Evolutionary conservation across 2,113 vertebrate species (phyloP).

Genomic region (Thryonomys swinderianus): DNA sequence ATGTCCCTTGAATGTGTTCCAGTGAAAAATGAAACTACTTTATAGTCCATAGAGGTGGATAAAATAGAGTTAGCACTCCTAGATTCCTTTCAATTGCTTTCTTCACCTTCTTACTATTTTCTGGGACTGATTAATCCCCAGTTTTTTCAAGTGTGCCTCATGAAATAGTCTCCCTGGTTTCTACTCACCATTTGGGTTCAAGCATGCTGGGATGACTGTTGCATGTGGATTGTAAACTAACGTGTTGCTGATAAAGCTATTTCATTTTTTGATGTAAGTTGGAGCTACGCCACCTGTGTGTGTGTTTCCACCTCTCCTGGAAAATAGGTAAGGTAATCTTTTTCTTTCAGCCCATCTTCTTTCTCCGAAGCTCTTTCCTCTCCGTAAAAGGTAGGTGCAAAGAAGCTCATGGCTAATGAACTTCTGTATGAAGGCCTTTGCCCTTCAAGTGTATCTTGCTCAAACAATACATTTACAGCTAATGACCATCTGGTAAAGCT

Average conservation of each 20-base stretch:
- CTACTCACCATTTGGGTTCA: not conserved
- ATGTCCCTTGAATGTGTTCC: not conserved
- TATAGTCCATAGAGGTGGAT: not conserved
- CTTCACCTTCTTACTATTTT: not conserved
- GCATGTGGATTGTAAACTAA: not conserved
- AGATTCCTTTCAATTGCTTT: not conserved
- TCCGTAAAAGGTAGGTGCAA: slow-evolving; percentile 66
- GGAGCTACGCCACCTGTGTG: not conserved
- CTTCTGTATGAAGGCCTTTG: not conserved
- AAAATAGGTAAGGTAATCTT: slow-evolving; percentile 64
- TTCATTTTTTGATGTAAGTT: slow-evolving; percentile 40
- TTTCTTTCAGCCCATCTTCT: not conserved
- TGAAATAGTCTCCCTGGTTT: not conserved
- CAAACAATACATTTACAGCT: slow-evolving; percentile 56
- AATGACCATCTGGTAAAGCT: slow-evolving; percentile 64
- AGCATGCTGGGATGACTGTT: not conserved
- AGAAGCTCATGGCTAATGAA: not conserved
- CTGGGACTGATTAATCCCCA: not conserved
- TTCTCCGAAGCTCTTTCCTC: not conserved
- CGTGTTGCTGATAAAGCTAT: not conserved
- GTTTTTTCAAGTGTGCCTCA: not conserved
- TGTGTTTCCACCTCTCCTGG: not conserved
- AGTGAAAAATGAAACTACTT: not conserved
- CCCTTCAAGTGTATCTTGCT: not conserved
- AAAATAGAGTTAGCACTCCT: not conserved